phyloP scores from a whole-genome alignment of 1,140 invertebrate species.

The Megathymus violae region DNA sequence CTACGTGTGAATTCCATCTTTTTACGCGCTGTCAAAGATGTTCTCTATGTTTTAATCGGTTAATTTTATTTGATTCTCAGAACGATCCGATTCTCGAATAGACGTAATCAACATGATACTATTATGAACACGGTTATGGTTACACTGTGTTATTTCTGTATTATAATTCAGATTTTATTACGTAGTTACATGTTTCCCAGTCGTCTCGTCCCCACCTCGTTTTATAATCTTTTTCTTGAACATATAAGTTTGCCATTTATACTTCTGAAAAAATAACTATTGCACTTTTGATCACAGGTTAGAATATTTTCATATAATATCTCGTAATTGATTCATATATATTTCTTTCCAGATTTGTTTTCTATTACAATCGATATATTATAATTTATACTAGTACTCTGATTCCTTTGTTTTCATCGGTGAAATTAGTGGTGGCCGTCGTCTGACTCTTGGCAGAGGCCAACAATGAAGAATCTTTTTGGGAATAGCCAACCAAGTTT shows the following conservation, averaged over 20 bases:
- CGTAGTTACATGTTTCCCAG: neutral
- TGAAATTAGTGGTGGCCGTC: no score
- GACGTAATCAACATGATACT: neutral
- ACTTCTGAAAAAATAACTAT: neutral
- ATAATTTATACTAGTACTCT: no score
- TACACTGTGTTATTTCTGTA: neutral
- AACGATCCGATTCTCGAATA: no score
- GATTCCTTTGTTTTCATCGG: no score
- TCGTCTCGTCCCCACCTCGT: neutral
- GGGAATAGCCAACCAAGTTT: no score
- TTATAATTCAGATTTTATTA: neutral
- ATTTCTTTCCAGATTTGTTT: no score
- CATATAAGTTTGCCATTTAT: neutral
- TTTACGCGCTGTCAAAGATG: neutral
- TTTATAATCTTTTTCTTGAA: neutral
- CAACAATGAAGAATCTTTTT: no score
- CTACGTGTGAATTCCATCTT: constrained; percentile 12
- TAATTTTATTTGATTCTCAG: neutral
- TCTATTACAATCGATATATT: no score
- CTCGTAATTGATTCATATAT: no score
- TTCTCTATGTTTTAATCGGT: constrained; percentile 3
- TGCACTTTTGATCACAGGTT: neutral
- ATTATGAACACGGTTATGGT: neutral
- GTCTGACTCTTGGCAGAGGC: no score
- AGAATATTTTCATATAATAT: no score